These are phyloP conservation scores for Semotilus atromaculatus DNA, from an alignment of 2,797 vertebrate genomes.

Conservation along the genomic window DNA sequence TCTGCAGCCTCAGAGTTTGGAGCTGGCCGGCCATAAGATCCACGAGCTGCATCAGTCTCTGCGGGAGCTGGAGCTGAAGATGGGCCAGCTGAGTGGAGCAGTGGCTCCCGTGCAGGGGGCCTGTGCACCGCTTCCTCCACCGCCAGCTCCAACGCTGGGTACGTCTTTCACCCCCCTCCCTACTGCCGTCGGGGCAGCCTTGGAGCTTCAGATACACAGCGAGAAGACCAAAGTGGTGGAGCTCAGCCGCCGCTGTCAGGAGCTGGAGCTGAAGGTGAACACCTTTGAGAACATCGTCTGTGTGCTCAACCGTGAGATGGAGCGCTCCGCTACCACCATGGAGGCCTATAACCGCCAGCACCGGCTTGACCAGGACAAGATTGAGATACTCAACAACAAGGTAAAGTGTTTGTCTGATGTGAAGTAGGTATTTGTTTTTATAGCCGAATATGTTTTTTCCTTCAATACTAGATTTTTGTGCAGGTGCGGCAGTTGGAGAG, in stretches of 20 bases:
- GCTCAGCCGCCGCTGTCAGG: slow-evolving; percentile 83
- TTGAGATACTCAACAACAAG: slow-evolving; percentile 91
- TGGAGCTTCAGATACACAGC: slow-evolving; percentile 79
- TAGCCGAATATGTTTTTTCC: background rate
- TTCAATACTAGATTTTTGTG: background rate
- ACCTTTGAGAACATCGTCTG: slow-evolving; percentile 98
- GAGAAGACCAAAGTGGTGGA: slow-evolving; percentile 81
- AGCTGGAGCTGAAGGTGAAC: slow-evolving; percentile 87
- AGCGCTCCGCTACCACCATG: slow-evolving; percentile 85
- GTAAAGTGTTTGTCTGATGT: slow-evolving; percentile 67
- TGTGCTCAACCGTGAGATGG: slow-evolving; percentile 93
- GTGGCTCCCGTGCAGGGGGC: slow-evolving; percentile 76
- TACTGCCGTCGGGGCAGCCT: slow-evolving; percentile 71
- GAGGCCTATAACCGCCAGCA: slow-evolving; percentile 92
- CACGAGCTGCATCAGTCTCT: slow-evolving; percentile 82
- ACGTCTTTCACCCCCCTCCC: slow-evolving; percentile 78
- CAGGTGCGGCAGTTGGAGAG: slow-evolving; percentile 96
- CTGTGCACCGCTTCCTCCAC: slow-evolving; percentile 57
- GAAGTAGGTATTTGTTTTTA: background rate
- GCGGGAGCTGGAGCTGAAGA: slow-evolving; percentile 79
- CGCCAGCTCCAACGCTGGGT: slow-evolving; percentile 59
- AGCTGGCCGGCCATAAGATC: slow-evolving; percentile 80
- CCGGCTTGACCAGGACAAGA: slow-evolving; percentile 92
- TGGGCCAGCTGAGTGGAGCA: slow-evolving; percentile 74
- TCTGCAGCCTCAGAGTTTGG: slow-evolving; percentile 82